phyloP scores from a whole-genome alignment of 2,888 invertebrate species.

The Spicauda simplicius region DNA sequence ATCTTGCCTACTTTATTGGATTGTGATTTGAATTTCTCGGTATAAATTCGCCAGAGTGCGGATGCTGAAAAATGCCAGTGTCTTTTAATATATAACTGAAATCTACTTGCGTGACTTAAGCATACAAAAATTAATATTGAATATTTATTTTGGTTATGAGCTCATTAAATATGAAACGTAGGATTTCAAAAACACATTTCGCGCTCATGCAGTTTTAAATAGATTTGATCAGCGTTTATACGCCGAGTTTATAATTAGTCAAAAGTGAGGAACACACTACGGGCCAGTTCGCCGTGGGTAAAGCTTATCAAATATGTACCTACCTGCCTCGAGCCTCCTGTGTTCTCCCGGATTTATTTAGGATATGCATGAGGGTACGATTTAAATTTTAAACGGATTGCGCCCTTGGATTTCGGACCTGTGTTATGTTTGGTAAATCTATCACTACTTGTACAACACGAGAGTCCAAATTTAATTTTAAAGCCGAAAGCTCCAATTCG shows the following conservation, averaged over 20 bases:
- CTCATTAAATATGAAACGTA: neutral
- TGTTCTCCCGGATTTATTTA: constrained; percentile 80
- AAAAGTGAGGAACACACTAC: constrained; percentile 67
- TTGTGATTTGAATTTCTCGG: too few relatives aligned
- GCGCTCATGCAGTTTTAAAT: constrained; percentile 21
- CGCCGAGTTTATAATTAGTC: constrained; percentile 70
- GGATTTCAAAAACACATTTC: neutral
- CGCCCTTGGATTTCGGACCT: constrained; percentile 79
- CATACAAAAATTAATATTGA: neutral
- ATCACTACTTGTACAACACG: constrained; percentile 61
- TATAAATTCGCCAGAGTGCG: too few relatives aligned
- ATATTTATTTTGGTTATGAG: neutral
- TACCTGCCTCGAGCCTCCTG: constrained; percentile 74
- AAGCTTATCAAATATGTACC: constrained; percentile 84
- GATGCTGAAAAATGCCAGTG: too few relatives aligned
- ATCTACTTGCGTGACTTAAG: neutral
- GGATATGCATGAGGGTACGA: constrained; percentile 84
- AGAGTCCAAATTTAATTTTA: constrained; percentile 62
- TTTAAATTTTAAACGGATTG: constrained; percentile 85
- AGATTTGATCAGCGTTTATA: constrained; percentile 30
- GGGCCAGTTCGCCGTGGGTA: constrained; percentile 58
- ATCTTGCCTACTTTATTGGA: neutral
- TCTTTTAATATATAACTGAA: neutral
- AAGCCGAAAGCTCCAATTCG: constrained; percentile 59
- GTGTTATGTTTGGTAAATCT: constrained; percentile 79